Evolutionary conservation across 2,113 vertebrate species (phyloP), one percentile per base, ranked within the genome.

Genomic region (Rhineura floridana): DNA sequence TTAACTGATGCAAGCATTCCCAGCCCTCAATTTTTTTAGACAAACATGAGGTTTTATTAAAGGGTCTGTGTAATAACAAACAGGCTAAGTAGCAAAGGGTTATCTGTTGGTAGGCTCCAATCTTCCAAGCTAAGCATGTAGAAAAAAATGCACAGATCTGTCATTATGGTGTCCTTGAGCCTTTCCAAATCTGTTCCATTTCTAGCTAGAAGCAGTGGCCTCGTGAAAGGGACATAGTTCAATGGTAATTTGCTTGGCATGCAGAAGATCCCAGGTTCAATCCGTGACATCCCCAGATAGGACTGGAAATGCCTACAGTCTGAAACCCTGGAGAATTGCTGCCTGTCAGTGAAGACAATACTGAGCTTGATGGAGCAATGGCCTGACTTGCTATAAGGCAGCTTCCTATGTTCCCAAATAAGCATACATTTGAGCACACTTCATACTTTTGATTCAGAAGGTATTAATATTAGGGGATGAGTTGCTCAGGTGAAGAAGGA

Each of bases 11-110:
- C 36, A 89, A 73, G 55, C 59, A 36, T 48, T 78, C 89, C 90
- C 91, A 89, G 91, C 90, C 55, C 55, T 65, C 39, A 90, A 72
- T 76, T 80, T 91, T 36, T 23, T 79, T 83, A 33, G 17, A 36
- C 33, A 73, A 75, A 63, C 46, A 91, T 42, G 62, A 15, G 87
- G 65, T 33, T n/a, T 55, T 83, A 67, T 6, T 28, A 1, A 1
- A 2, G 7, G 11, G 3, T 72, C 28, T 80, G 44, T 33, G 85
- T 59, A 82, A 44, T 59, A 63, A 12, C 48, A 48, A 76, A 50
- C 1, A 1, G 52, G 67, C 28, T 44, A 89, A 48, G 28, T 62
- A 80, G 73, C 44, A 1, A 6, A 33, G 0, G 76, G 1, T 86
- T 75, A 33, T 55, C 30, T 44, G 42, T 75, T 28, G 17, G 3